These are phyloP conservation scores for Rambutsinella grinnellia DNA, from an alignment of 2,888 invertebrate genomes.

Conservation along the genomic window DNA sequence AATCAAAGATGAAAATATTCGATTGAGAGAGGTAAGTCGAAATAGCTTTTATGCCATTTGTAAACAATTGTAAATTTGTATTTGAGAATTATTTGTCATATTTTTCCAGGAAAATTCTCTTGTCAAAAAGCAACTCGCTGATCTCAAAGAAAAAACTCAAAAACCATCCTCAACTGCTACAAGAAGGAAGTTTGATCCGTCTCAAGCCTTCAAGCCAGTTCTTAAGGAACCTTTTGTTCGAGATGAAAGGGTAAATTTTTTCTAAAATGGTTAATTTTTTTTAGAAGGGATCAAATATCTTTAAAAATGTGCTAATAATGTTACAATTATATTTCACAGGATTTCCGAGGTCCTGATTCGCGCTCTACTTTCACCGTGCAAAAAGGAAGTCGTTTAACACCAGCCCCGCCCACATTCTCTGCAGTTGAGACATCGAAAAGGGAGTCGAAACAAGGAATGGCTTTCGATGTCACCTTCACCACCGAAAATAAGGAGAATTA, in stretches of 20 bases:
- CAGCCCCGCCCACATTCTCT: not conserved
- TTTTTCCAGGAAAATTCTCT: slow-evolving; percentile 8
- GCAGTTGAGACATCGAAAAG: not conserved
- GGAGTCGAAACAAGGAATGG: slow-evolving; percentile 22
- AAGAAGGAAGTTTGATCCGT: slow-evolving; percentile 34
- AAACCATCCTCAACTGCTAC: slow-evolving; percentile 1
- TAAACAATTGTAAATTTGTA: no score
- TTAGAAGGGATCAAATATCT: not conserved
- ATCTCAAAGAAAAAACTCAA: slow-evolving; percentile 21
- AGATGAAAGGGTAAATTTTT: not conserved
- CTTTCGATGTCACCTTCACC: slow-evolving; percentile 19
- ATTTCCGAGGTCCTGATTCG: slow-evolving; percentile 17
- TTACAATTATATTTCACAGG: slow-evolving; percentile 1
- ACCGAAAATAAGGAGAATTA: slow-evolving; percentile 22
- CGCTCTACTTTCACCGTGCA: slow-evolving; percentile 22
- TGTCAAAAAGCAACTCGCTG: slow-evolving; percentile 5
- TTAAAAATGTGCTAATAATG: not conserved
- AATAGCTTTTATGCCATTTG: no score
- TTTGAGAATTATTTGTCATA: slow-evolving; percentile 1
- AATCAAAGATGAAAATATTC: slow-evolving; percentile 51
- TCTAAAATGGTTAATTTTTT: not conserved
- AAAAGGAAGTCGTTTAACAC: not conserved
- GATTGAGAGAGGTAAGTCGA: slow-evolving; percentile 40
- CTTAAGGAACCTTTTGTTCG: slow-evolving; percentile 20
- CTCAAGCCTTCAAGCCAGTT: slow-evolving; percentile 40